Conservation (phyloP, 2,113 vertebrate genomes). For the Periophthalmodon schlosseri region DNA sequence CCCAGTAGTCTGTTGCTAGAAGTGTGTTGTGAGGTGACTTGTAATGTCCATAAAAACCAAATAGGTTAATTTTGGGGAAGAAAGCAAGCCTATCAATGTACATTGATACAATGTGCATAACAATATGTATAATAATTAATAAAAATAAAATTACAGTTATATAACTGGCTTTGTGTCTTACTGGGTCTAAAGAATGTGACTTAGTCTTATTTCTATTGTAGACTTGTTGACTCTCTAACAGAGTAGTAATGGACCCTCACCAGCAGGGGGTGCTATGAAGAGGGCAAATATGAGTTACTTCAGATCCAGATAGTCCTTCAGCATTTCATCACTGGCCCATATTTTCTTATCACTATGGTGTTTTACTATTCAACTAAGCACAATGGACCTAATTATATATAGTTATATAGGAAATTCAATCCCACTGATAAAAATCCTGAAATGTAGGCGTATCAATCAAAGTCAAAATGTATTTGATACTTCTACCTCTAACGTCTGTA, state of each 20-base stretch:
- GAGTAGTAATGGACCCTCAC: slow-evolving; percentile 17
- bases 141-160: no score
- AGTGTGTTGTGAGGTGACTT: no score
- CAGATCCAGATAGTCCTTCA: background rate
- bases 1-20: background rate
- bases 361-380: background rate
- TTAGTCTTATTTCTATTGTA: no score
- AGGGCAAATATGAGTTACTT: background rate
- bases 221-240: background rate
- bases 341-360: background rate
- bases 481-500: background rate
- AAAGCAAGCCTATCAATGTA: no score
- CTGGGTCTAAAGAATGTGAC: no score
- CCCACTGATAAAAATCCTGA: background rate
- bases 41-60: no score
- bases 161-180: no score
- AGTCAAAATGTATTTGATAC: background rate
- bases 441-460: background rate
- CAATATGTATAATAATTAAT: no score
- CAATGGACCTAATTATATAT: background rate
- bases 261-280: slow-evolving; percentile 58
- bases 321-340: background rate
- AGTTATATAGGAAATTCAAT: background rate
- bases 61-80: no score
- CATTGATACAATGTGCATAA: no score